Evolutionary conservation across 1,140 invertebrate species (phyloP), one percentile per base, ranked within the genome.

Genomic region (Habropoda laboriosa): DNA sequence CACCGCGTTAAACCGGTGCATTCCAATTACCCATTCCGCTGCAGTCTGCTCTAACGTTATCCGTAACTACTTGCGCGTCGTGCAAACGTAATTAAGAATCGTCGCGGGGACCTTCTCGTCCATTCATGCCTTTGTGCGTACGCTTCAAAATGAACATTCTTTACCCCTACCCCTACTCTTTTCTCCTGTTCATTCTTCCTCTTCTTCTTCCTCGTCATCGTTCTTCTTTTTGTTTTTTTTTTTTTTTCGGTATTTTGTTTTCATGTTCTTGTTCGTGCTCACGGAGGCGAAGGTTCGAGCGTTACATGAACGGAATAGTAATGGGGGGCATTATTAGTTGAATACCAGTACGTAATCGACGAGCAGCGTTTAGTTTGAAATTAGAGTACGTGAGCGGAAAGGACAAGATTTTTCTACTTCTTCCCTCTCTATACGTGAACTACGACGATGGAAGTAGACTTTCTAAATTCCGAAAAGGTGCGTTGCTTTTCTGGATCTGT

Each of bases 21-120:
- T 79, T 82, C 61, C 75, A 84, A 74, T 82, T 79, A 81, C 8
- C 57, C 21, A 35, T 42, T n/a, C 57, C n/a, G 42, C 12, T 47
- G 18, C n/a, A 30, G 42, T 18, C 35, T 30, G 47, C 24, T 27
- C 45, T 45, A 53, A 61, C 72, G 45, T 74, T 64, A 49, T 51
- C 47, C 47, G 16, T 64, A 53, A 74, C 60, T 38, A 40, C 24
- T 51, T 12, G 70, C 27, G 21, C 30, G 47, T 4, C 30, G 42
- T 42, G 45, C 47, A 53, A 38, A n/a, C 47, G 51, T 21, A 45
- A 67, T 68, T 64, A 53, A 64, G 35, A 42, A 53, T 64, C 42
- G 45, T 53, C 18, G 57, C 10, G 7, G 42, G 35, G 30, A 16
- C 30, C 30, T 35, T 10, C 7, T 51, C 45, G 64, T 58, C 18